A percentile compares a stretch with the other conserved stretches of the same genome.
Conservation (phyloP, 2,113 vertebrate species). For the Ctenomys sociabilis region DNA sequence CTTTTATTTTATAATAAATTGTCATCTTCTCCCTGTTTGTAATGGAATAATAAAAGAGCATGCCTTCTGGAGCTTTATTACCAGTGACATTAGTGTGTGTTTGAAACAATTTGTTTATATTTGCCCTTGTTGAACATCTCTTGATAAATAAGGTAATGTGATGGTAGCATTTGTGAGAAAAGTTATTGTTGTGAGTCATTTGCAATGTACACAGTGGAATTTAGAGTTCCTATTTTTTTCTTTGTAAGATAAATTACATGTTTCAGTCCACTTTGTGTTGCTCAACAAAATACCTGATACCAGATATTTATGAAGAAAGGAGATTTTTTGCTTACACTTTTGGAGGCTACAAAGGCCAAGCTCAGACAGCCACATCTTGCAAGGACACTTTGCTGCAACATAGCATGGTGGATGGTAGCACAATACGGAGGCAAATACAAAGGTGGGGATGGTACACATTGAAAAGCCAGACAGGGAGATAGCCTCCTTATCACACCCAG, state of each 20-base stretch:
- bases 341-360: background rate
- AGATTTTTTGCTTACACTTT: background rate
- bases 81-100: constrained; percentile 64
- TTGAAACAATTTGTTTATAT: constrained; percentile 59
- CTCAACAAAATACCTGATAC: background rate
- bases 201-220: constrained; percentile 85
- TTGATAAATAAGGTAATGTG: constrained; percentile 80
- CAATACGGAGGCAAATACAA: background rate
- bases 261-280: background rate
- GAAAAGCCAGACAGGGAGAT: background rate
- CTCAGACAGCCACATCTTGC: background rate
- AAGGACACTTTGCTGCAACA: background rate
- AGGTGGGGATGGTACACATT: no score
- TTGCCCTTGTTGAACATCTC: constrained; percentile 71
- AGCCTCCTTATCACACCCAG: background rate
- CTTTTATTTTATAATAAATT: constrained; percentile 69
- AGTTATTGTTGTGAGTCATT: constrained; percentile 84
- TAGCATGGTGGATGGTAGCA: background rate
- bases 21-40: constrained; percentile 62
- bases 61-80: constrained; percentile 72
- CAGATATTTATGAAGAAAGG: background rate
- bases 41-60: constrained; percentile 81
- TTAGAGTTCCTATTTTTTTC: constrained; percentile 82
- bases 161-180: constrained; percentile 80
- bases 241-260: constrained; percentile 82